Evolutionary conservation across 2,797 vertebrate genomes (phyloP), one percentile per base, ranked within the genome.

Genomic region (Salmo trutta): DNA sequence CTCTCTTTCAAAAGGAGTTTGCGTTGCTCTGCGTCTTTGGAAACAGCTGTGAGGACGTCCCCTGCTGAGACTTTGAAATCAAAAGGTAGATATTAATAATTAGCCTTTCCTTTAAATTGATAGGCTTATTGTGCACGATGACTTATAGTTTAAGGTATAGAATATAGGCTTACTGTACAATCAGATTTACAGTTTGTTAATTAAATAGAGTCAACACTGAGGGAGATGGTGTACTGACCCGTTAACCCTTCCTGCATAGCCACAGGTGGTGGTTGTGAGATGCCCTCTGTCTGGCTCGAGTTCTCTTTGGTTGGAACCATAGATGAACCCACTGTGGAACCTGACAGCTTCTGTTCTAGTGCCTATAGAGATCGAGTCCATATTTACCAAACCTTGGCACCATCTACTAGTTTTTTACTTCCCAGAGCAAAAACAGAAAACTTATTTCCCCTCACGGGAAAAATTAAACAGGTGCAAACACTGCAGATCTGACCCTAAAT

Each of bases 1-100:
- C 87, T 89, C 86, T 93, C 93, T 77, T 86, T 91, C 81, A 89
- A 86, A 8, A 95, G 84, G 27, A 71, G 59, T 47, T 87, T 84
- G 54, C 66, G 84, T 47, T 78, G 83, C 10, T 91, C 87, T 0
- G 78, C 52, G 0, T 75, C 90, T 91, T 83, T 79, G 59, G 77
- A 64, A 67, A 17, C 53, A 51, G 7, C 15, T 19, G 16, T 0
- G 16, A 64, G 14, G 12, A 47, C 41, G 41, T 21, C 47, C 17
- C 17, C 16, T 15, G 19, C 47, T 6, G 8, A 47, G 24, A 14
- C 6, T 21, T 4, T 59, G 7, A 7, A 27, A 27, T n/a, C 0
- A 4, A 4, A 4, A 71, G 8, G 10, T 10, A 53, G 59, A 62
- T 15, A 5, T 16, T 16, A 17, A 4, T 53, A 5, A 27, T 0